A percentile compares a stretch with the other conserved stretches of the same genome.
Evolutionary conservation across 2,888 invertebrate genomes (phyloP).

Genomic region (Troides helena): DNA sequence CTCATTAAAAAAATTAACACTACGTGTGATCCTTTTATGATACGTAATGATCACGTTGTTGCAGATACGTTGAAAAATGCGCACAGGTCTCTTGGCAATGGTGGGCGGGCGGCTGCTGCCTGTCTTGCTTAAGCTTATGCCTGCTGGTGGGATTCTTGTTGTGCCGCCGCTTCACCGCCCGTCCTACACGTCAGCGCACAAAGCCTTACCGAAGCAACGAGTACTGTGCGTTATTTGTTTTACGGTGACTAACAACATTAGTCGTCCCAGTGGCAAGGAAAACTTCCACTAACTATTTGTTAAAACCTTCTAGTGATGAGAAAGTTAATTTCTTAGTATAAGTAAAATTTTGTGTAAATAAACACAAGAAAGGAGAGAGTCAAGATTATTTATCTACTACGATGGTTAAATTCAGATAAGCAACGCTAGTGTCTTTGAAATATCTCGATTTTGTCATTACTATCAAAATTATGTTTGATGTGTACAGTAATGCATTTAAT

Average conservation of each 20-base stretch:
- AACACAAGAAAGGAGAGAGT: neutral
- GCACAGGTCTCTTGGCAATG: conserved; percentile 39
- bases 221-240: conserved; percentile 13
- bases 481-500: too few relatives aligned
- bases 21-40: too few relatives aligned
- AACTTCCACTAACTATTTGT: too few relatives aligned
- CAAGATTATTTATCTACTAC: neutral
- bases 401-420: too few relatives aligned
- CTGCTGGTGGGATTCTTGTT: conserved; percentile 30
- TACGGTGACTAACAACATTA: neutral
- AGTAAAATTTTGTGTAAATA: too few relatives aligned
- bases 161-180: conserved; percentile 4
- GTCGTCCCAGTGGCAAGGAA: too few relatives aligned
- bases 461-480: too few relatives aligned
- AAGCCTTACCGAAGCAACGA: conserved; percentile 31
- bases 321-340: neutral
- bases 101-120: conserved; percentile 37
- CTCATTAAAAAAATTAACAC: too few relatives aligned
- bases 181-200: conserved; percentile 7
- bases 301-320: too few relatives aligned
- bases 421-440: too few relatives aligned
- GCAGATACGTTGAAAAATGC: neutral
- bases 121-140: conserved; percentile 35
- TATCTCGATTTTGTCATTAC: too few relatives aligned
- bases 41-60: neutral